These are phyloP conservation scores for Plemyria rubiginata DNA, from an alignment of 2,888 invertebrate genomes.

Conservation along the genomic window DNA sequence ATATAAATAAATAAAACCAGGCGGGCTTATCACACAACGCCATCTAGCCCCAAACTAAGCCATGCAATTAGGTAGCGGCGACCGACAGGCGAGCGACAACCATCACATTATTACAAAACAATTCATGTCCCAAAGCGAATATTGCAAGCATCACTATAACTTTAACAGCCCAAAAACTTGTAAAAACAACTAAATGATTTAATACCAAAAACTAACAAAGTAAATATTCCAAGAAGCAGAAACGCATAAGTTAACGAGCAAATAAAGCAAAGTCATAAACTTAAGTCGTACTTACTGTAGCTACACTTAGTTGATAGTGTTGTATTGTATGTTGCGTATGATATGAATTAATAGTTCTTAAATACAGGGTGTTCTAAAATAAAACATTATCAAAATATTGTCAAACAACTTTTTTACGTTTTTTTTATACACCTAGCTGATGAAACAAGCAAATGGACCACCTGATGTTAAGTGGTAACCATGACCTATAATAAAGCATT, in stretches of 20 bases:
- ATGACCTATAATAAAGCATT: no score
- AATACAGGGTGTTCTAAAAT: conserved; percentile 34
- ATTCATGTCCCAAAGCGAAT: not conserved
- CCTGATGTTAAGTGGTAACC: no score
- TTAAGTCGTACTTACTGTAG: conserved; percentile 48
- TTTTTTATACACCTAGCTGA: no score
- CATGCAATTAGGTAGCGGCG: no score
- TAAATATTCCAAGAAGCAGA: conserved; percentile 37
- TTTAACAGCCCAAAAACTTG: conserved; percentile 18
- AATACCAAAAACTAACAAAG: conserved; percentile 27
- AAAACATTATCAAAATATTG: conserved; percentile 1
- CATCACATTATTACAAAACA: not conserved
- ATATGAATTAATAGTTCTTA: conserved; percentile 29
- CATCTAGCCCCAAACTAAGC: no score
- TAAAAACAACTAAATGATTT: conserved; percentile 18
- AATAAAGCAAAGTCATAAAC: conserved; percentile 56
- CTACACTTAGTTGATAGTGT: conserved; percentile 53
- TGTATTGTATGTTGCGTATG: conserved; percentile 32
- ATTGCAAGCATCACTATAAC: not conserved
- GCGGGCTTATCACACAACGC: no score
- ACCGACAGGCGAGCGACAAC: no score
- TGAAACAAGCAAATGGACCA: no score
- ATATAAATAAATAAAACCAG: no score
- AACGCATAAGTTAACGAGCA: conserved; percentile 51
- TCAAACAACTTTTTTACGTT: no score